Conservation (phyloP, 2,113 vertebrate species). For the Phocoena phocoena region DNA sequence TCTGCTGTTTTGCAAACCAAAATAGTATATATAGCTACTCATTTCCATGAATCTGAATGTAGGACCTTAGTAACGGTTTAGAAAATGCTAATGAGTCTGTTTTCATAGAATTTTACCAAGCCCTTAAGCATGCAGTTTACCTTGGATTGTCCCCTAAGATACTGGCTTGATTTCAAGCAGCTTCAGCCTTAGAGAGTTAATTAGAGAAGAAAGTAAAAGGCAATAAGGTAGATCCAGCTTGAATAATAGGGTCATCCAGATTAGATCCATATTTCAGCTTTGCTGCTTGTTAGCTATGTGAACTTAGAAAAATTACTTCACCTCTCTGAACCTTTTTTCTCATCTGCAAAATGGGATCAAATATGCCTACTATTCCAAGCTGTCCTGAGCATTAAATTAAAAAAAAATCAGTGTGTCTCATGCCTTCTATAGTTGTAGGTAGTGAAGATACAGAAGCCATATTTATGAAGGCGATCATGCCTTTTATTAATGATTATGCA, state of each 20-base stretch:
- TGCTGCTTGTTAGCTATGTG: background rate
- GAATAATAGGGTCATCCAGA: rapidly evolving
- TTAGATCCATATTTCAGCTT: background rate
- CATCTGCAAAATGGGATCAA: background rate
- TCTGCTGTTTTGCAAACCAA: background rate
- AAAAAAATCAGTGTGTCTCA: background rate
- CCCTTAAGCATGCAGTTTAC: background rate
- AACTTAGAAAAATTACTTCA: background rate
- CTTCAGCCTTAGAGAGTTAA: background rate
- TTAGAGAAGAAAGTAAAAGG: background rate
- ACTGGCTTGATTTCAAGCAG: background rate
- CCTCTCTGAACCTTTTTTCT: background rate
- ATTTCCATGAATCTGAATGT: background rate
- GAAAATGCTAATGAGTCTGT: background rate
- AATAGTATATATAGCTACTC: background rate
- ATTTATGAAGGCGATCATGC: background rate
- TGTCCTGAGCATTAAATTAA: background rate
- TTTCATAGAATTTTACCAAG: background rate
- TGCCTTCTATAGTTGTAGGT: background rate
- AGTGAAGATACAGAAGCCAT: background rate
- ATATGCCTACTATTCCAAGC: background rate
- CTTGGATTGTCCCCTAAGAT: background rate
- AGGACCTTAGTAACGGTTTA: background rate
- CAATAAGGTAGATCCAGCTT: rapidly evolving
- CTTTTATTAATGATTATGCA: background rate